Base-by-base conservation (phyloP, 1,140 invertebrate genomes). In the Zaprionus capensis region DNA sequence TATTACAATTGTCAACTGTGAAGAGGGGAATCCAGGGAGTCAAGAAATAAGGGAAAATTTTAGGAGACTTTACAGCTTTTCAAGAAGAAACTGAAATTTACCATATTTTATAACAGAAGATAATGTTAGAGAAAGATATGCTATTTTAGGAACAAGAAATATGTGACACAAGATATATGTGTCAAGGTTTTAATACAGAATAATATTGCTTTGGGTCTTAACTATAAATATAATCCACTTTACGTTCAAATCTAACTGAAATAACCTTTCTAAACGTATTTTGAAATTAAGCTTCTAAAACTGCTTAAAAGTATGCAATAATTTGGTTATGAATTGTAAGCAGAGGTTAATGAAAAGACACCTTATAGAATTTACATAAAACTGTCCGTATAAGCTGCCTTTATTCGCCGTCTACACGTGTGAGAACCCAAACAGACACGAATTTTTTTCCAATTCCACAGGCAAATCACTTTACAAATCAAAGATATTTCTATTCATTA, bases 1-100 rank as follows among this genome's bases (percentile, higher is more conserved):
- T 67, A 58, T 49, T 57, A 24, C 41, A 31, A 57, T 67, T 44
- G 62, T 55, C 46, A 24, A 22, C 41, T 46, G 6, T 0, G 15
- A 46, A 46, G 6, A 17, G 15, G 4, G 20, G 20, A 51, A 11
- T 11, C 2, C 7, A 17, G 2, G n/a, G n/a, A 46, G 7, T 46
- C n/a, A 46, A 17, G n/a, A 14, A 14, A 0, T 51, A 51, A 31
- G 26, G 2, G 24, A 31, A 56, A 46, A 46, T 17, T 46, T 44
- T 0, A 2, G n/a, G 15, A 5, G 5, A 6, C 14, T 6, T 17
- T 11, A 46, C 2, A 44, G 7, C 36, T 38, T 38, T n/a, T 5
- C 2, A 11, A 34, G 41, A 44, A 44, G 4, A 7, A 44, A 44
- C 2, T 9, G 0, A 17, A 46, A 17, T 17, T 46, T 17, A 6